Conservation (phyloP, 2,113 vertebrate genomes). For the Climacteris rufus region DNA sequence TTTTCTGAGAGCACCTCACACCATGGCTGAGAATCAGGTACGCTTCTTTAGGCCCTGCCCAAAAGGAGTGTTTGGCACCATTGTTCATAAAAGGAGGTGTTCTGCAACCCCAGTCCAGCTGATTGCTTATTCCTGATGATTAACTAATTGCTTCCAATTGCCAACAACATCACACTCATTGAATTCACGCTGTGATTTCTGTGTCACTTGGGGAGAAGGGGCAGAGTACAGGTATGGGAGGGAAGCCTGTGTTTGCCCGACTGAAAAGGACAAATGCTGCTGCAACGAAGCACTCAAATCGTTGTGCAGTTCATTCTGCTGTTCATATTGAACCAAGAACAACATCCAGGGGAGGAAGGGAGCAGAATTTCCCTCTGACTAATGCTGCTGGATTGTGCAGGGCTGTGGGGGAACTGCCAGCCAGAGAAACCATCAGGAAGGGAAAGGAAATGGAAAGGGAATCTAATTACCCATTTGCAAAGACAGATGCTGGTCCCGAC, state of each 20-base stretch:
- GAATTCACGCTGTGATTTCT: neutral
- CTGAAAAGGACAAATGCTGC: conserved; percentile 19
- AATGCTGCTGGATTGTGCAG: neutral
- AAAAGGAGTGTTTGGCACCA: neutral
- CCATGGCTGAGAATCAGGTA: neutral
- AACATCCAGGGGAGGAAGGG: neutral
- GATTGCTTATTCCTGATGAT: neutral
- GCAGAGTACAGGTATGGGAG: neutral
- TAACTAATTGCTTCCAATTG: neutral
- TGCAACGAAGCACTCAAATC: neutral
- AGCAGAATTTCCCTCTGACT: conserved; percentile 30
- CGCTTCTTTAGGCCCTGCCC: neutral
- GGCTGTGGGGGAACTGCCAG: neutral
- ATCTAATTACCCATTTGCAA: conserved; percentile 43
- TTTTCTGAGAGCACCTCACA: neutral
- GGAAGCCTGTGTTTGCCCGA: neutral
- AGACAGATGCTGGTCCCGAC: neutral
- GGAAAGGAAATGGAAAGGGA: conserved; percentile 24
- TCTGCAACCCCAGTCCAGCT: neutral
- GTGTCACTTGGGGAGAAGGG: neutral
- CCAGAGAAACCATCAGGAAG: conserved; percentile 3
- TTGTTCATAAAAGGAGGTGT: neutral
- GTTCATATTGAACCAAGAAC: neutral
- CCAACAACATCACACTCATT: neutral
- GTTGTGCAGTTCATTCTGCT: neutral